Evolutionary conservation across 2,797 vertebrate genomes (phyloP).

Genomic region (Liparis tanakae): DNA sequence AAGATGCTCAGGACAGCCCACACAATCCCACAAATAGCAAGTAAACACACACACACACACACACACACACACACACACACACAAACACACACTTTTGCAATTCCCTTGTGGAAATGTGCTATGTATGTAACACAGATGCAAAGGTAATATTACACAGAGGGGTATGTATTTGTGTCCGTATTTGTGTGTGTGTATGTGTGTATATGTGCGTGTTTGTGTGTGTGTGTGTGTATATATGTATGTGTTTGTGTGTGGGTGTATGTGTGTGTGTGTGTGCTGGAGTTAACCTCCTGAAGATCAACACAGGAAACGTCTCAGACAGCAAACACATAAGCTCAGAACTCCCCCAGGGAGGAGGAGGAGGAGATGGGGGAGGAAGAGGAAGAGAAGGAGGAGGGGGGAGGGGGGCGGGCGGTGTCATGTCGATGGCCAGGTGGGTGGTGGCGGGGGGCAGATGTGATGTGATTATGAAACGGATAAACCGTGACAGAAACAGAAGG

Average conservation of each 20-base stretch:
- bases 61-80: not conserved
- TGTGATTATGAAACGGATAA: conserved; percentile 54
- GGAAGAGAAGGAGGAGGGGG: not conserved
- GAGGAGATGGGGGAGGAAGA: conserved; percentile 9
- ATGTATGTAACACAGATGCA: conserved; percentile 26
- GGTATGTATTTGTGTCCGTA: not conserved
- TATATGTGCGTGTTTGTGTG: not conserved
- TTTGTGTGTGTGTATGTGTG: too few species aligned
- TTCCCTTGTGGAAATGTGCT: conserved; percentile 37
- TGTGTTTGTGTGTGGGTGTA: not conserved
- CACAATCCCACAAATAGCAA: conserved; percentile 28
- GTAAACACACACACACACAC: not conserved
- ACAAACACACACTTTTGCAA: conserved; percentile 7
- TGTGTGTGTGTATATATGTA: too few species aligned
- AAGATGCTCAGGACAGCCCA: conserved; percentile 24
- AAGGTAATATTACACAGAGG: conserved; percentile 32
- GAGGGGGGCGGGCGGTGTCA: not conserved
- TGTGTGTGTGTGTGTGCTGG: conserved; percentile 17
- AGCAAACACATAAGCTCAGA: conserved; percentile 38
- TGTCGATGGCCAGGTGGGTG: conserved; percentile 44
- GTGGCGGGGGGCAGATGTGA: conserved; percentile 21
- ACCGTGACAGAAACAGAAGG: conserved; percentile 48
- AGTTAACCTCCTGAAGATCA: conserved; percentile 35
- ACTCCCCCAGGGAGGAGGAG: conserved; percentile 9
- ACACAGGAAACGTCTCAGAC: conserved; percentile 34